Evolutionary conservation across 2,797 vertebrate species (phyloP), one percentile per base, ranked within the genome.

Genomic region (Sebastes alutus): DNA sequence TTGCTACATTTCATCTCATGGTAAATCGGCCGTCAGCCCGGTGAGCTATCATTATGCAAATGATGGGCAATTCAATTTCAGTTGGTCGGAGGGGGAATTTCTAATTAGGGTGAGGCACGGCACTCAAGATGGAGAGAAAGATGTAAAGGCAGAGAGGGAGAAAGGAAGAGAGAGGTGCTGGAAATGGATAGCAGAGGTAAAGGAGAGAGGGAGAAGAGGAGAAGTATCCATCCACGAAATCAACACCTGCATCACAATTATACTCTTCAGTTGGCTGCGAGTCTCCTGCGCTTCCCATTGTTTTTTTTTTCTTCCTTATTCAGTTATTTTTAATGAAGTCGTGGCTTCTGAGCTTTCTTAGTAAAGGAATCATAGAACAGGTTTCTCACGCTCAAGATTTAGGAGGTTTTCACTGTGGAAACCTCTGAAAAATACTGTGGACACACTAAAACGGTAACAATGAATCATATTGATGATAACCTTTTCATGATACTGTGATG

Each of bases 31-130:
- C 89, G 80, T 89, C 90, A 87, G 93, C 89, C 88, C 85, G 85
- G 91, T 90, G 90, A 95, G 93, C 93, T 93, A 92, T 94, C 94
- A 94, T 94, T 95, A 95, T 95, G 94, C 94, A 95, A 95, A 95
- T 93, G 91, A 93, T 89, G 88, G 83, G 88, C 94, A 94, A 94
- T 95, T 95, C 93, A 95, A 95, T 95, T 95, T 95, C 90, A 89
- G 89, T 88, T 93, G 93, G 92, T 94, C 88, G 77, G 86, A 93
- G 88, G 91, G 92, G 90, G 93, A 89, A 94, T 95, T 94, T 95
- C 90, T 95, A 95, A 95, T 95, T 95, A 94, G 92, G 90, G 89
- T 93, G 87, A 92, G 90, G 81, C 88, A 82, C 56, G 18, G 91
- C 92, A 88, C 93, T 94, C 89, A 77, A 94, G 93, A 94, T 93